These are phyloP conservation scores for Eueremaeus valkanovi DNA, from an alignment of 2,888 invertebrate species.

Conservation along the genomic window DNA sequence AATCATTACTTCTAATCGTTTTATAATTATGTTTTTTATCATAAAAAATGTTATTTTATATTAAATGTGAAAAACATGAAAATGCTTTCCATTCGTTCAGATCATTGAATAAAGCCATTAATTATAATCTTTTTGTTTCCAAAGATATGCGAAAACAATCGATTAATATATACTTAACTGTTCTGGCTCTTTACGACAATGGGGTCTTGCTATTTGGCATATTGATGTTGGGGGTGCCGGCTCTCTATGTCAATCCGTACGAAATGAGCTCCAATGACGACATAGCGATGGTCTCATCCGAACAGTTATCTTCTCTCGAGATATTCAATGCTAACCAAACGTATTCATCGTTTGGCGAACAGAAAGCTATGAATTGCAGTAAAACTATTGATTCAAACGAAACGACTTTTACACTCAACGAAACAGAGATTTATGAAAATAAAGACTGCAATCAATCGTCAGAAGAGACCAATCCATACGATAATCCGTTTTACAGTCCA, in stretches of 20 bases:
- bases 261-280: not conserved
- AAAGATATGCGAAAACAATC: conserved; percentile 42
- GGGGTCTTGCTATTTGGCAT: conserved; percentile 66
- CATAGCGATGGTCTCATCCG: not conserved
- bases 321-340: not conserved
- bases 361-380: not conserved
- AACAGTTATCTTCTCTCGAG: not conserved
- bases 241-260: conserved; percentile 65
- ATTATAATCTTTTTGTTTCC: not conserved
- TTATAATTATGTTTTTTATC: too few species aligned
- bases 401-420: conserved; percentile 2
- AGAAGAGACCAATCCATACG: not conserved
- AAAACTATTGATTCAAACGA: conserved; percentile 2
- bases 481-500: conserved; percentile 10
- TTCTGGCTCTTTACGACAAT: conserved; percentile 88
- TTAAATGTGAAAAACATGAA: too few species aligned
- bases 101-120: too few species aligned
- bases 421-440: conserved; percentile 6
- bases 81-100: too few species aligned
- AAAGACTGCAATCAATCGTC: not conserved
- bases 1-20: too few species aligned
- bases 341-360: not conserved
- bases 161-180: conserved; percentile 88
- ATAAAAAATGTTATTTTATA: too few species aligned
- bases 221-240: conserved; percentile 77